These are phyloP conservation scores for Arrhamphus sclerolepis DNA, from an alignment of 2,797 vertebrate species.

Conservation along the genomic window DNA sequence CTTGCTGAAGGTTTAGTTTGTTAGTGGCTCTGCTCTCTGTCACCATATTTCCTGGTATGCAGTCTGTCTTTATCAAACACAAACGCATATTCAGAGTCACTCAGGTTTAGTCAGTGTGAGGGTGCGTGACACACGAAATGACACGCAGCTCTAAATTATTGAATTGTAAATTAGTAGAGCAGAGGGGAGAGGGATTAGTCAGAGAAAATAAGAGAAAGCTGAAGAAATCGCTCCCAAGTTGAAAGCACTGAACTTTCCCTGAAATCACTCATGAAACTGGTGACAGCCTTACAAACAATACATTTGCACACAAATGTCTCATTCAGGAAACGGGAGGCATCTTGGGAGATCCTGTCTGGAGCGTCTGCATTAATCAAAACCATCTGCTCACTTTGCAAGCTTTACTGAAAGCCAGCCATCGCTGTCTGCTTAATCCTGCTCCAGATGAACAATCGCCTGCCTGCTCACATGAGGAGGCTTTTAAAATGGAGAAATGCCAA, in stretches of 20 bases:
- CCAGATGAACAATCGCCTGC: conserved; percentile 70
- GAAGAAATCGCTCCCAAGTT: conserved; percentile 11
- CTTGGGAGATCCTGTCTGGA: conserved; percentile 66
- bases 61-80: conserved; percentile 34
- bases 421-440: conserved; percentile 68
- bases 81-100: conserved; percentile 21
- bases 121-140: conserved; percentile 13
- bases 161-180: conserved; percentile 5
- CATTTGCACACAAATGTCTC: conserved; percentile 77
- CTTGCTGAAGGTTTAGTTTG: too few relatives aligned
- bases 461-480: conserved; percentile 45
- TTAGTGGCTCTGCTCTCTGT: too few relatives aligned
- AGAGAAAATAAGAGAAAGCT: conserved; percentile 6
- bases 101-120: conserved; percentile 29
- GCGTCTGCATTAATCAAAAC: conserved; percentile 72
- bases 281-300: conserved; percentile 71
- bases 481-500: conserved; percentile 35
- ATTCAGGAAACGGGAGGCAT: conserved; percentile 70
- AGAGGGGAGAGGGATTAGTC: conserved; percentile 13
- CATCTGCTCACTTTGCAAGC: conserved; percentile 77
- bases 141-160: conserved; percentile 30
- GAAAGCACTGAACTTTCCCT: conserved; percentile 37
- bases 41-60: too few relatives aligned
- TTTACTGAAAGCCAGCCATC: conserved; percentile 74
- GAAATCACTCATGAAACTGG: conserved; percentile 49